Evolutionary conservation across 2,797 vertebrate genomes (phyloP), one percentile per base, ranked within the genome.

Genomic region (Zenarchopterus dispar): DNA sequence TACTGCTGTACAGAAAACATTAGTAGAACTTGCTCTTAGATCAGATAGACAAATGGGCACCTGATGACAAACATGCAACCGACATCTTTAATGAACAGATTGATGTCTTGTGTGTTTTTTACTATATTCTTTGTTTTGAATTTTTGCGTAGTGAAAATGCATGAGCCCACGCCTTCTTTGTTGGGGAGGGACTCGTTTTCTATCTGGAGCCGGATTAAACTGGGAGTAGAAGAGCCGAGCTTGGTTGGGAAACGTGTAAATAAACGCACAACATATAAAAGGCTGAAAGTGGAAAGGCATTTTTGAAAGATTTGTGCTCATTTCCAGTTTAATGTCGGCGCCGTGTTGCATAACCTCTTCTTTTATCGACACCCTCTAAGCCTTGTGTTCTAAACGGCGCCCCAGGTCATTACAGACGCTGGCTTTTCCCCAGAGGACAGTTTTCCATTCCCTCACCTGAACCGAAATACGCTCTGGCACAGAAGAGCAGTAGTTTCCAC

Each of bases 1-100:
- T 60, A 49, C 39, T 36, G 19, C 51, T 70, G 52, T 56, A 44
- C 22, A 64, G 21, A 56, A 48, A 50, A 63, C 33, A 36, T 36
- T 36, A 10, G 11, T 13, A 13, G 6, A 10, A 5, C 13, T 36
- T 36, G 33, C 11, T 36, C 33, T 36, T 10, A 11, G 33, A 13
- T 36, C 33, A 36, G 5, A 50, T 44, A 17, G 18, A 24, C 11
- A 1, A 0, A 15, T 53, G 33, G 36, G 62, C 23, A 59, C 17
- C 4, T 36, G 2, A 47, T 39, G 18, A 73, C 36, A 11, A 43
- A 48, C 43, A 21, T 65, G 22, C n/a, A n/a, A 24, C 24, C 24
- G 5, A 24, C 44, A 47, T 69, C 28, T 56, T 22, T 16, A 46
- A 13, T 61, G 16, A 31, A 8, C 33, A 56, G 55, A 50, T 52